Base-by-base conservation (phyloP, 2,113 vertebrate species). In the Trachemys scripta region DNA sequence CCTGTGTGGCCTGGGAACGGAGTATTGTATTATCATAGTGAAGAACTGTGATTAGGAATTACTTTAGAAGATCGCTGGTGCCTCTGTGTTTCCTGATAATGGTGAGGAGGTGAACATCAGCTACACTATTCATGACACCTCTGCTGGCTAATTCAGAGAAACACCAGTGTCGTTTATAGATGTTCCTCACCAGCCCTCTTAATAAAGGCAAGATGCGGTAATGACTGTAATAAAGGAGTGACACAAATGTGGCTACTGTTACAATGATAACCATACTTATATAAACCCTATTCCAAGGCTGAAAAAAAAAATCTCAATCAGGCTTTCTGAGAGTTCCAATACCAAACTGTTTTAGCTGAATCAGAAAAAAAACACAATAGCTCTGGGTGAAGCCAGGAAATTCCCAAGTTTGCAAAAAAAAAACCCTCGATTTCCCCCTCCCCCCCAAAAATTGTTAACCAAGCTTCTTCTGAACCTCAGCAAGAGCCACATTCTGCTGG, bases 21-120 rank as follows among this genome's bases (percentile, higher is more conserved):
- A 80, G 3, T 12, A 27, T 12, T 0, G 0, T 25, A 80, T 45
- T 47, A 50, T 79, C 45, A 50, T 3, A 3, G n/a, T 8, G 31
- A 89, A 14, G 16, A 79, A 82, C 47, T 3, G 3, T 69, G 91
- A 85, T 54, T 31, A 82, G 19, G 51, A 29, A 84, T 85, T 87
- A 78, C 54, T 72, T 90, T 80, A 42, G 80, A 95, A 56, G 29
- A 14, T 88, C 56, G 38, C 6, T 17, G 29, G 12, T 19, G 25
- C 35, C n/a, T 85, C 47, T 75, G 95, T 95, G 76, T 29, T 16
- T 1, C 0, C 29, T 82, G 35, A 38, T 56, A 93, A 50, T 0
- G 2, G 25, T 87, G 62, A 89, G 38, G 72, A 45, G 38, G 10
- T 76, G 72, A 76, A 93, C 10, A 5, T 20, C 19, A 90, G 7